Evolutionary conservation across 2,797 vertebrate species (phyloP).

Genomic region (Naso thynnoides): DNA sequence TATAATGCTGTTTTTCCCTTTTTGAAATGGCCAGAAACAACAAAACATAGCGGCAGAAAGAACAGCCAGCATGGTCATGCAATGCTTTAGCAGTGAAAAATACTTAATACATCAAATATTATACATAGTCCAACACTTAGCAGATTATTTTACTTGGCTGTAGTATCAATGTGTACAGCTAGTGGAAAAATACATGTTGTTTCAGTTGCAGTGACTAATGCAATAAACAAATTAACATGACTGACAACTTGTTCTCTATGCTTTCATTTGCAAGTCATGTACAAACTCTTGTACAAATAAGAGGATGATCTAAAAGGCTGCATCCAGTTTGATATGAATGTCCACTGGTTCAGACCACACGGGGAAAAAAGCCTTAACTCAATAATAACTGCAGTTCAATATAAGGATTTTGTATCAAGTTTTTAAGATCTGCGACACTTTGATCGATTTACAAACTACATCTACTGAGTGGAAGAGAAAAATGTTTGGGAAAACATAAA

Average conservation of each 20-base stretch:
- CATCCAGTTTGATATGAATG: not conserved
- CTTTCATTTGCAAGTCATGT: not conserved
- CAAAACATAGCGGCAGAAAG: not conserved
- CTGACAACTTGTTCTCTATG: not conserved
- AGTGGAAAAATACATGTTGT: constrained; percentile 1
- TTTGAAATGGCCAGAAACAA: not conserved
- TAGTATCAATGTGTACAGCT: not conserved
- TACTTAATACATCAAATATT: not conserved
- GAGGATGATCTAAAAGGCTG: not conserved
- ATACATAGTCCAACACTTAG: not conserved
- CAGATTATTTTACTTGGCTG: not conserved
- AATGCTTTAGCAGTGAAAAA: not conserved
- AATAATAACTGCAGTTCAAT: not conserved
- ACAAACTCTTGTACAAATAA: constrained; percentile 1
- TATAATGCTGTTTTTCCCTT: not conserved
- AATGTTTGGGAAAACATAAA: too few relatives aligned
- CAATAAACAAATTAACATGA: constrained; percentile 17
- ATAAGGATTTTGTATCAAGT: not conserved
- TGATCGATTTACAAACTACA: not conserved
- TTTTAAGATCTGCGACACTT: not conserved
- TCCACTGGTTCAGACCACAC: not conserved
- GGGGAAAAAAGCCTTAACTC: not conserved
- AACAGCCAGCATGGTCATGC: not conserved
- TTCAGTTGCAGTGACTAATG: not conserved
- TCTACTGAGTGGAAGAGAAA: not conserved